A percentile compares a stretch with the other conserved stretches of the same genome.
These are phyloP conservation scores for Beris chalybata DNA, from an alignment of 2,888 invertebrate species.

Conservation along the genomic window DNA sequence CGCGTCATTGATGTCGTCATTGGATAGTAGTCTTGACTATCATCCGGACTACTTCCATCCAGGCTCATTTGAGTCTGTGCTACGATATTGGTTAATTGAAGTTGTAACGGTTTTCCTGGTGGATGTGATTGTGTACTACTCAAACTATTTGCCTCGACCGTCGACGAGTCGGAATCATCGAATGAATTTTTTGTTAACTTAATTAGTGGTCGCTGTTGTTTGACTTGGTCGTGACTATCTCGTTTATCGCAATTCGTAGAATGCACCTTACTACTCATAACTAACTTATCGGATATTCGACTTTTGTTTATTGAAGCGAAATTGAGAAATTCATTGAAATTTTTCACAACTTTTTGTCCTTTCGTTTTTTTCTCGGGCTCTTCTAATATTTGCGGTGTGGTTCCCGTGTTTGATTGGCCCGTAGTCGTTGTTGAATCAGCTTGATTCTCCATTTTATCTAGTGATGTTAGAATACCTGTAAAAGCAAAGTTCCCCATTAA, in stretches of 20 bases:
- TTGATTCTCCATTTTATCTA: slow-evolving; percentile 62
- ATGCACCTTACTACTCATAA: slow-evolving; percentile 33
- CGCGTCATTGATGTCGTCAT: slow-evolving; percentile 87
- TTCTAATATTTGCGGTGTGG: neutral
- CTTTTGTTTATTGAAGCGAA: slow-evolving; percentile 71
- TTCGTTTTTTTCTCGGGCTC: slow-evolving; percentile 26
- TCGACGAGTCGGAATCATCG: slow-evolving; percentile 59
- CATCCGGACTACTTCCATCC: slow-evolving; percentile 74
- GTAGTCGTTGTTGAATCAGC: slow-evolving; percentile 45
- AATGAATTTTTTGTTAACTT: slow-evolving; percentile 57
- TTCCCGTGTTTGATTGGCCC: too few species aligned
- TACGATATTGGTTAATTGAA: slow-evolving; percentile 44
- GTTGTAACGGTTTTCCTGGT: slow-evolving; percentile 41
- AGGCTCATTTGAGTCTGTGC: slow-evolving; percentile 46
- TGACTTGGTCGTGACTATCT: slow-evolving; percentile 6
- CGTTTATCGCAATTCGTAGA: slow-evolving; percentile 33
- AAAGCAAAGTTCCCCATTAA: neutral
- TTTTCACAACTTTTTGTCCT: slow-evolving; percentile 66
- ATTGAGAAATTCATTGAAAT: slow-evolving; percentile 81
- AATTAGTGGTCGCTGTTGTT: slow-evolving; percentile 53
- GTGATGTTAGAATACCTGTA: slow-evolving; percentile 60
- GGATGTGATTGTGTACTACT: slow-evolving; percentile 30
- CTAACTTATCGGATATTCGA: slow-evolving; percentile 55
- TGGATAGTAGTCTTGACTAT: slow-evolving; percentile 81
- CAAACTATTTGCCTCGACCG: slow-evolving; percentile 26